Percentiles rank a stretch among this genome's conserved stretches.
Conservation (phyloP, 35 echinoderm and acorn worm genomes). For the Hemicentrotus pulcherrimus region DNA sequence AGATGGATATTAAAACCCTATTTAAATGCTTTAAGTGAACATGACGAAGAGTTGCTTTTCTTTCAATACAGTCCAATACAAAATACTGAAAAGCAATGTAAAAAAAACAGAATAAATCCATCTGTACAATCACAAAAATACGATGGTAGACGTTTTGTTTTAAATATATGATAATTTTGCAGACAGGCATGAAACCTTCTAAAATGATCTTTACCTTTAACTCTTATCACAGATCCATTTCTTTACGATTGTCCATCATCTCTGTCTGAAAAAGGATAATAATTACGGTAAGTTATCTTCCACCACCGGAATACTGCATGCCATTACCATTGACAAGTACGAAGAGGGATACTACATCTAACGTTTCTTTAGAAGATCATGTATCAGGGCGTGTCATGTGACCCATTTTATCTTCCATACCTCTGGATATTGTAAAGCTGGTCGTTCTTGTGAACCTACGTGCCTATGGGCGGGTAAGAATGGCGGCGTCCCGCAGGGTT, state of each 20-base stretch:
- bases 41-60: too few relatives aligned
- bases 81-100: too few relatives aligned
- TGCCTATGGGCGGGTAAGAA: conserved; percentile 15
- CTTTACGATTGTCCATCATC: not conserved
- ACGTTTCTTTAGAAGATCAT: not conserved
- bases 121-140: too few relatives aligned
- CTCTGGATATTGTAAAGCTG: not conserved
- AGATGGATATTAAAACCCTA: too few relatives aligned
- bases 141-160: too few relatives aligned
- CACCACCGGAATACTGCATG: not conserved
- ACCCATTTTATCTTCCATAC: conserved; percentile 27
- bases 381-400: conserved; percentile 9
- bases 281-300: not conserved
- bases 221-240: not conserved
- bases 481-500: not conserved
- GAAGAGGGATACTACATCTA: not conserved
- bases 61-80: too few relatives aligned
- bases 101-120: too few relatives aligned
- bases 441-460: not conserved
- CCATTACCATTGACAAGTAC: not conserved
- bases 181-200: too few relatives aligned
- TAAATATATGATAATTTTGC: too few relatives aligned
- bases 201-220: not conserved
- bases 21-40: too few relatives aligned
- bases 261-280: not conserved